phyloP scores from a whole-genome alignment of 2,113 vertebrate species.

The Nothocercus nigrocapillus region DNA sequence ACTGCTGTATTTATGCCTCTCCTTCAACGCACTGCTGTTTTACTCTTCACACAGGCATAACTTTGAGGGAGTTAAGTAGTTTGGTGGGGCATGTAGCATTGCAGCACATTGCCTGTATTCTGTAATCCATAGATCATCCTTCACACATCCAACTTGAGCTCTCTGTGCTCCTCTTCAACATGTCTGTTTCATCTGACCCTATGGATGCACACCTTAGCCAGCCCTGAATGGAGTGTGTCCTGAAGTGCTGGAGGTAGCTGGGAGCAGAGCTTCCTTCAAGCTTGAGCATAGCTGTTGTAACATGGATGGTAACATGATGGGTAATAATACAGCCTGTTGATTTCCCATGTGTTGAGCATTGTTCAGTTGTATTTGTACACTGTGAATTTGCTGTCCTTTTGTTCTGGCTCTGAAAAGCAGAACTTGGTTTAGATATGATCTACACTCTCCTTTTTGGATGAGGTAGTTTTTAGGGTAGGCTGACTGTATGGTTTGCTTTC shows the following conservation, averaged over 20 bases:
- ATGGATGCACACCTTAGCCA: neutral
- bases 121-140: neutral
- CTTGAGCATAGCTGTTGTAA: neutral
- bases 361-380: neutral
- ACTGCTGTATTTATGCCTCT: neutral
- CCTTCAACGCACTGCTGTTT: neutral
- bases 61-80: neutral
- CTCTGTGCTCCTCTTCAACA: neutral
- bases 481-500: constrained; percentile 35
- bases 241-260: neutral
- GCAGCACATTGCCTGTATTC: neutral
- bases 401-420: neutral
- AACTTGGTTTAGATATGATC: neutral
- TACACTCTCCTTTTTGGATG: neutral
- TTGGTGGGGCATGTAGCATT: neutral
- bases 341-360: neutral
- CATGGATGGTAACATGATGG: neutral
- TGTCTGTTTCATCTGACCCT: neutral
- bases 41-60: neutral
- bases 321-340: neutral
- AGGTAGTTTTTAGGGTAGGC: neutral
- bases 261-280: neutral
- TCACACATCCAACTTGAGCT: neutral
- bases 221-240: neutral
- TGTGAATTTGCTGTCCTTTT: neutral